A percentile compares a stretch with the other conserved stretches of the same genome.
Conservation (phyloP, 2,888 invertebrate species). For the Colostygia pectinataria region DNA sequence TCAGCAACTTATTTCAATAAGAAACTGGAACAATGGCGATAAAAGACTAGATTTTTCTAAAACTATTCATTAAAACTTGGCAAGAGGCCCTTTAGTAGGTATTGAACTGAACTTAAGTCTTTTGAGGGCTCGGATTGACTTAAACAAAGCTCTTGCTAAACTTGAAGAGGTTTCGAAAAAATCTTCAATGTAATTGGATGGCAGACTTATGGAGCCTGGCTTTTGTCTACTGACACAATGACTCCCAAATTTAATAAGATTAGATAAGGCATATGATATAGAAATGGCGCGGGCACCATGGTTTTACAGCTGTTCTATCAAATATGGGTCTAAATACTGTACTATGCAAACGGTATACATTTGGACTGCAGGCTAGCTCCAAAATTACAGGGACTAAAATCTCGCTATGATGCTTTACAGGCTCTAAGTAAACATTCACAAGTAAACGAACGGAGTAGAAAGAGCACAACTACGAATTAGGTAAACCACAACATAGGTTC, state of each 20-base stretch:
- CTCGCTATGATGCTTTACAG: no score
- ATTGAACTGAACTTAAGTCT: slow-evolving; percentile 32
- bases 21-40: slow-evolving; percentile 29
- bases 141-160: slow-evolving; percentile 26
- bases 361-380: no score
- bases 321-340: no score
- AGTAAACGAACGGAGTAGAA: no score
- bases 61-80: slow-evolving; percentile 51
- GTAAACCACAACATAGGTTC: no score
- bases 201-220: neutral
- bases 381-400: no score
- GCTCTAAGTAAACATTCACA: no score
- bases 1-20: slow-evolving; percentile 13
- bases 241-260: neutral
- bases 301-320: no score
- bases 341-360: no score
- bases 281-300: no score
- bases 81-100: slow-evolving; percentile 33
- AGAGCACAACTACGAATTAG: no score
- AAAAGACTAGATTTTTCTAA: slow-evolving; percentile 32
- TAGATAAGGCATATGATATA: no score
- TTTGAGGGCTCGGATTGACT: slow-evolving; percentile 12
- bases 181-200: slow-evolving; percentile 22
- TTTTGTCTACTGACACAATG: slow-evolving; percentile 12
- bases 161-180: slow-evolving; percentile 25